These are phyloP conservation scores for Rutpela maculata DNA, from an alignment of 2,888 invertebrate genomes.

Conservation along the genomic window DNA sequence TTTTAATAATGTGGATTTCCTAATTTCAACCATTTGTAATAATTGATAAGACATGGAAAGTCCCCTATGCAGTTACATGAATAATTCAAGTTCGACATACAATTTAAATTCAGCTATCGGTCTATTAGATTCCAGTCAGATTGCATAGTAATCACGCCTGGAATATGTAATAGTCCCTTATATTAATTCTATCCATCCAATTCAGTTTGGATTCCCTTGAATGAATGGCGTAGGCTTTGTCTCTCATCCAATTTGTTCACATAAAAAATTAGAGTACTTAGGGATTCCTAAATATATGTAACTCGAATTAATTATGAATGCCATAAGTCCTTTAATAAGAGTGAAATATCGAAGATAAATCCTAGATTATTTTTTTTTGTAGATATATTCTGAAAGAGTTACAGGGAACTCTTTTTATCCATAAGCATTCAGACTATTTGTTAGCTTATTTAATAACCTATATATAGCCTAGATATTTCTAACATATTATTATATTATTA, in stretches of 20 bases:
- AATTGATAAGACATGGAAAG: background rate
- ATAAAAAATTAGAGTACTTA: background rate
- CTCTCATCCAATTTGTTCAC: background rate
- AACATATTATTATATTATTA: too few relatives aligned
- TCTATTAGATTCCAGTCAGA: slow-evolving; percentile 14
- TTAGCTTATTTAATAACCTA: too few relatives aligned
- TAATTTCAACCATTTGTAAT: background rate
- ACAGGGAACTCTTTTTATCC: too few relatives aligned
- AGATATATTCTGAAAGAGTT: too few relatives aligned
- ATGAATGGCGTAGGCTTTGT: background rate
- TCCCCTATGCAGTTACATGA: slow-evolving; percentile 2
- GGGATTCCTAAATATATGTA: background rate
- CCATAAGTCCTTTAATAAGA: background rate
- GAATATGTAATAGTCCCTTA: background rate
- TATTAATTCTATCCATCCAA: background rate
- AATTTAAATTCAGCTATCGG: background rate
- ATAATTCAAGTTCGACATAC: slow-evolving; percentile 10
- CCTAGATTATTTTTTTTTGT: too few relatives aligned
- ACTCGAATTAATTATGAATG: background rate
- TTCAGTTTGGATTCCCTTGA: background rate
- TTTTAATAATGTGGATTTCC: background rate
- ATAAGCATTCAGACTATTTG: too few relatives aligned
- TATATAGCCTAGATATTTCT: too few relatives aligned
- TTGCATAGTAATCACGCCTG: background rate
- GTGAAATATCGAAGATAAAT: too few relatives aligned